Percentiles rank a stretch among this genome's conserved stretches.
These are phyloP conservation scores for Myripristis murdjan DNA, from an alignment of 2,797 vertebrate species.

Conservation along the genomic window DNA sequence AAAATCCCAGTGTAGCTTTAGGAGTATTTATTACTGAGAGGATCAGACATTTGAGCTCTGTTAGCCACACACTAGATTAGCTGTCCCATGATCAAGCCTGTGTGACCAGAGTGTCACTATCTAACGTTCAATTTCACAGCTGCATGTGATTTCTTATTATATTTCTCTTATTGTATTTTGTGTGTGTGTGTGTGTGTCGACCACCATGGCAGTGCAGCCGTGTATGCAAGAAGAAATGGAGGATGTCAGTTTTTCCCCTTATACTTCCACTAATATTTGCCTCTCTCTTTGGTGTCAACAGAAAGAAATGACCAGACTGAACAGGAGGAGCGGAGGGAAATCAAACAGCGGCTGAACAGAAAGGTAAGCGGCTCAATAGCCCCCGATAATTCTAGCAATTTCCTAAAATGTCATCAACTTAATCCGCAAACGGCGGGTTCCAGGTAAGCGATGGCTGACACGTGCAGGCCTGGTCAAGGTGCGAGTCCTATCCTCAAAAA, in stretches of 20 bases:
- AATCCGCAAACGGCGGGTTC: constrained; percentile 7
- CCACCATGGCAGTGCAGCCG: neutral
- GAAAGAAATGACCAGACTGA: constrained; percentile 97
- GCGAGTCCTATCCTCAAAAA: neutral
- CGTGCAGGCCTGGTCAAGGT: neutral
- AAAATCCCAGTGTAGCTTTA: too few species aligned
- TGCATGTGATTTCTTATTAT: too few species aligned
- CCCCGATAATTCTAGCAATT: neutral
- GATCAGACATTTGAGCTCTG: constrained; percentile 17
- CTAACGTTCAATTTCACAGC: too few species aligned
- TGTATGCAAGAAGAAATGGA: too few species aligned
- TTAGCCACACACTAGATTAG: constrained; percentile 9
- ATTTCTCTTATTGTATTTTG: too few species aligned
- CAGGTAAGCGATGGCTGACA: neutral
- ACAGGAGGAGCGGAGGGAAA: constrained; percentile 96
- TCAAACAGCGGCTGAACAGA: constrained; percentile 96
- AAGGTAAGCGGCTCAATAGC: constrained; percentile 86
- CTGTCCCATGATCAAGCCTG: neutral
- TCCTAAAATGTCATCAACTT: constrained; percentile 1
- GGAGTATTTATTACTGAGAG: constrained; percentile 8
- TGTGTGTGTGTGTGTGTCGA: too few species aligned
- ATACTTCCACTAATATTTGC: constrained; percentile 17
- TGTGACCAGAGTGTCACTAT: too few species aligned
- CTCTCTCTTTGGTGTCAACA: constrained; percentile 69
- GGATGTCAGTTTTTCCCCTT: neutral